phyloP scores from a whole-genome alignment of 2,113 vertebrate genomes.

The Laterallus jamaicensis region DNA sequence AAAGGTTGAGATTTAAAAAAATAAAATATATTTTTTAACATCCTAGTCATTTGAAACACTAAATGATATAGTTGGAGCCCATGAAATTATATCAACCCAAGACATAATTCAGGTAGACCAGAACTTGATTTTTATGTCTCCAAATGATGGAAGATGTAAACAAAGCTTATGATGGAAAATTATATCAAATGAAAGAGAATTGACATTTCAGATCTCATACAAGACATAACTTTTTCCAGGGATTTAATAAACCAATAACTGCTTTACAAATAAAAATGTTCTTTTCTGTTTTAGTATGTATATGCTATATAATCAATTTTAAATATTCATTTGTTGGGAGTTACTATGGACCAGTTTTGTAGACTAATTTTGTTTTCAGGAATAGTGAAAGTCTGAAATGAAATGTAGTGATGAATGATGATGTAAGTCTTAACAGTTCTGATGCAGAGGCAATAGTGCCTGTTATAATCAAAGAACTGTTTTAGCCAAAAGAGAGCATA shows the following conservation, averaged over 20 bases:
- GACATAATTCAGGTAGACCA: not conserved
- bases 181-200: not conserved
- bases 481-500: fast-evolving
- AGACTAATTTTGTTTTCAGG: not conserved
- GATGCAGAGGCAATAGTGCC: not conserved
- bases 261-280: not conserved
- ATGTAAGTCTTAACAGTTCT: not conserved
- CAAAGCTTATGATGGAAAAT: not conserved
- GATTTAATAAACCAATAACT: not conserved
- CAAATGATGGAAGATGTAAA: not conserved
- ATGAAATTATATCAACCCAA: not conserved
- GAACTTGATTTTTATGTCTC: not conserved
- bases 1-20: not conserved
- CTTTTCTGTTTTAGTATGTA: not conserved
- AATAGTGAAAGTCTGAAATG: not conserved
- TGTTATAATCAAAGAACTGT: not conserved
- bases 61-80: not conserved
- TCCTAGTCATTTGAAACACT: not conserved
- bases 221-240: not conserved
- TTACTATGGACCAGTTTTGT: not conserved
- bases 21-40: not conserved
- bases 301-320: not conserved
- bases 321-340: not conserved
- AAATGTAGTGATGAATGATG: not conserved
- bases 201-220: not conserved